Base-by-base conservation (phyloP, 2,797 vertebrate species). In the Hippoglossus hippoglossus region DNA sequence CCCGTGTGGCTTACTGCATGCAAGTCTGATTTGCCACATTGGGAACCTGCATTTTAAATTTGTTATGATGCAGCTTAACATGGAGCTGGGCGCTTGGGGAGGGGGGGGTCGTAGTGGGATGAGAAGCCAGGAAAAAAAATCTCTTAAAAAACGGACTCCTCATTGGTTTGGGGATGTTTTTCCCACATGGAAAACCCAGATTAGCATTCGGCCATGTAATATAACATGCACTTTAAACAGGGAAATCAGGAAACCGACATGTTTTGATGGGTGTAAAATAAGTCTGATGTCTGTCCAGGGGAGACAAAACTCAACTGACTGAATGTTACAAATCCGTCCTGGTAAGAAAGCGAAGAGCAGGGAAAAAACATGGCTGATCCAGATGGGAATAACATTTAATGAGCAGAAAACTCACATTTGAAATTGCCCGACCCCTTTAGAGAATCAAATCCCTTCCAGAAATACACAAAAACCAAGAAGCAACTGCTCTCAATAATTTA, bases 51-150 rank as follows among this genome's bases (percentile, higher is more conserved):
- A 56, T 84, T 78, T n/a, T 72, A 36, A 68, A 80, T 82, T 31
- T 79, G 69, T 80, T 82, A 60, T 67, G 78, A 80, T 87, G 75
- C 64, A 65, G 77, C 60, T 76, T 68, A 82, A 53, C 63, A 24
- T 46, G 46, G 39, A 59, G 58, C 26, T 50, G 36, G 10, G 58
- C 63, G 61, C 8, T 50, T 28, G 41, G 54, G 56, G 53, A 71
- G 53, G 72, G 36, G 68, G 74, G 77, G 24, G 63, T 74, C 10
- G 15, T 46, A 36, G 49, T 15, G 12, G 34, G 58, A 72, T 67
- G 69, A 49, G 51, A 67, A 15, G 50, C 46, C 49, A 34, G 36
- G 2, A 6, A n/a, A 78, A 8, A 18, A 76, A 82, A 77, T 68
- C 75, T 83, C 64, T 53, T 25, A 52, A 31, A 56, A 61, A 44